Percentiles rank a stretch among this genome's conserved stretches.
phyloP scores from a whole-genome alignment of 2,113 vertebrate species.

The Macrotis lagotis region DNA sequence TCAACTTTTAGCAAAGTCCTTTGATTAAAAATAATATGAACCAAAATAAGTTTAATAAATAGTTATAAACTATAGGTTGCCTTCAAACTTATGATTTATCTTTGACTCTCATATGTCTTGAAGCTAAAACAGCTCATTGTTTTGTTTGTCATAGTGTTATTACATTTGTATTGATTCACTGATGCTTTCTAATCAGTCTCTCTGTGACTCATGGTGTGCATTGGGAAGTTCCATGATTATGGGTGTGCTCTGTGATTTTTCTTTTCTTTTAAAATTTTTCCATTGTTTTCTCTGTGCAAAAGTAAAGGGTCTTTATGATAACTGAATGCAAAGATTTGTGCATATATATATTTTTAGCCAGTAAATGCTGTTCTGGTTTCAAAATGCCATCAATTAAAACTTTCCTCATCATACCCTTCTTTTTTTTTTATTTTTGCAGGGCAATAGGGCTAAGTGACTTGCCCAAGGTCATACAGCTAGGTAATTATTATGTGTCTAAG shows the following conservation, averaged over 20 bases:
- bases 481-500: too few species aligned
- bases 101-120: neutral
- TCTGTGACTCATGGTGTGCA: neutral
- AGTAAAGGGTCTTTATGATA: neutral
- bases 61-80: constrained; percentile 11
- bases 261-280: neutral
- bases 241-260: neutral
- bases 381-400: neutral
- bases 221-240: neutral
- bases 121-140: neutral
- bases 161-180: neutral
- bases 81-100: constrained; percentile 30
- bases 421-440: too few species aligned
- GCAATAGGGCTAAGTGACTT: too few species aligned
- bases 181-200: neutral
- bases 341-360: neutral
- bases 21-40: neutral
- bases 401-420: too few species aligned
- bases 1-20: neutral
- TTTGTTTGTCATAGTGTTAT: constrained; percentile 13
- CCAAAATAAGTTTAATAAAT: constrained; percentile 7
- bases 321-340: constrained; percentile 31
- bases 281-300: constrained; percentile 15
- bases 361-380: neutral
- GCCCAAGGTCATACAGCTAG: too few species aligned